These are phyloP conservation scores for Drusus annulatus DNA, from an alignment of 1,140 invertebrate genomes.

Conservation along the genomic window DNA sequence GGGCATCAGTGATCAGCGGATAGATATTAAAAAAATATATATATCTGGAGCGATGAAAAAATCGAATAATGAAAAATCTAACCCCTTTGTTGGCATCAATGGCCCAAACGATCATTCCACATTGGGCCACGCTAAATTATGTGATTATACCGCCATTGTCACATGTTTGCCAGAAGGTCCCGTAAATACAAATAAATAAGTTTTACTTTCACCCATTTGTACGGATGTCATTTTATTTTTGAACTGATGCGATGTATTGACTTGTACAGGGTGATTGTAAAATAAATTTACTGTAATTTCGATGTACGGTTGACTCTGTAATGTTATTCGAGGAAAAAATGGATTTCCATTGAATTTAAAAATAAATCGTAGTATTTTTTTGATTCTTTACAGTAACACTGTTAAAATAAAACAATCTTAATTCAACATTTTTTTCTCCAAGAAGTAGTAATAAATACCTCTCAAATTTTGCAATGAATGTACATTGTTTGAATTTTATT, in stretches of 20 bases:
- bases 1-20: conserved; percentile 8
- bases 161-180: conserved; percentile 52
- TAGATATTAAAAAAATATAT: background rate
- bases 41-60: conserved; percentile 35
- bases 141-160: conserved; percentile 58
- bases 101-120: conserved; percentile 51
- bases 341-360: no score
- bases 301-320: no score
- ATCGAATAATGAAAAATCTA: conserved; percentile 25
- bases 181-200: conserved; percentile 59
- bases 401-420: no score
- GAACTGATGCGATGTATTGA: conserved; percentile 48
- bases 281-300: background rate
- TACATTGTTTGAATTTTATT: no score
- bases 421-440: no score
- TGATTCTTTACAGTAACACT: no score
- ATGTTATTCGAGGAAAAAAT: no score
- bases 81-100: conserved; percentile 47
- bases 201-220: conserved; percentile 53
- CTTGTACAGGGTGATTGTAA: conserved; percentile 19
- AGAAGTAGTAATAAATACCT: no score
- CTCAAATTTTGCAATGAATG: no score
- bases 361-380: no score
- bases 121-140: conserved; percentile 59
- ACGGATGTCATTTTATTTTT: conserved; percentile 52